These are phyloP conservation scores for Astropecten irregularis DNA, from an alignment of 53 echinoderm and acorn worm genomes.

Conservation along the genomic window DNA sequence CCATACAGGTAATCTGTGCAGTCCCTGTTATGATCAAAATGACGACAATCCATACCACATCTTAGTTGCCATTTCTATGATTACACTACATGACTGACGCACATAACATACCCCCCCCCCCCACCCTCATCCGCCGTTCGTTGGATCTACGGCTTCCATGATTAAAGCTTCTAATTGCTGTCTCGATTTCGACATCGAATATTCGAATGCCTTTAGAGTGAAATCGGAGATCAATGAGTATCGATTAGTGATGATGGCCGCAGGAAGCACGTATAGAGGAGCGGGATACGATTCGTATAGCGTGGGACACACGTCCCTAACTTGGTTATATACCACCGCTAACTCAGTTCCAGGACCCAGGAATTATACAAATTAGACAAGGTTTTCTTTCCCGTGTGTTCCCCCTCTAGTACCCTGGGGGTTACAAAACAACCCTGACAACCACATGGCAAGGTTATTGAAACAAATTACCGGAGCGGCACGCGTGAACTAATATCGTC, in stretches of 20 bases:
- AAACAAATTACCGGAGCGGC: conserved; percentile 45
- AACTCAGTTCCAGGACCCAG: neutral
- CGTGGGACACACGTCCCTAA: neutral
- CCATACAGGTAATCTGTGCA: no score
- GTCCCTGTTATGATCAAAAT: no score
- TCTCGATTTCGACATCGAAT: conserved; percentile 22
- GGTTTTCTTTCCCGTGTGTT: conserved; percentile 43
- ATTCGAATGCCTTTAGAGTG: conserved; percentile 13
- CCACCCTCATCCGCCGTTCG: no score
- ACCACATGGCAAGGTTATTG: conserved; percentile 25
- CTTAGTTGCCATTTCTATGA: no score
- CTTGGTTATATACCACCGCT: conserved; percentile 8
- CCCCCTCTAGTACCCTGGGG: neutral
- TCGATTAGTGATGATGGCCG: neutral
- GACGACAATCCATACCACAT: no score
- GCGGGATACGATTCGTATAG: neutral
- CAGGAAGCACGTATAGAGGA: neutral
- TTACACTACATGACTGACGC: no score
- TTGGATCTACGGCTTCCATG: no score
- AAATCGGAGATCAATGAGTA: conserved; percentile 37
- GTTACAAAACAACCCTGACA: conserved; percentile 9
- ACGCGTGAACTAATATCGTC: no score
- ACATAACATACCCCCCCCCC: no score
- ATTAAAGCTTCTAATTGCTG: no score
- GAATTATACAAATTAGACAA: conserved; percentile 43